These are phyloP conservation scores for Girardinichthys multiradiatus DNA, from an alignment of 2,113 vertebrate species.

Conservation along the genomic window DNA sequence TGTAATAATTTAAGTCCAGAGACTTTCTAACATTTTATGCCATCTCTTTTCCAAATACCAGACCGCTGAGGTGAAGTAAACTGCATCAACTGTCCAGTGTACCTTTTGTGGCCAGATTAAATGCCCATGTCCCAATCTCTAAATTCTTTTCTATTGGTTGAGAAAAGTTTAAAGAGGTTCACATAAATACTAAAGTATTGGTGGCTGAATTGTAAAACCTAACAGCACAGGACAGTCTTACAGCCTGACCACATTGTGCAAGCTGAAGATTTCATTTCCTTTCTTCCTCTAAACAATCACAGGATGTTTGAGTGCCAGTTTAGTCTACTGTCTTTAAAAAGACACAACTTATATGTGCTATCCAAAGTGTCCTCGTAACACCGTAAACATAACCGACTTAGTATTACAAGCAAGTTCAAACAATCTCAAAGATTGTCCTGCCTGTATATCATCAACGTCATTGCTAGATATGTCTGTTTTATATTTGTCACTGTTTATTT, in stretches of 20 bases:
- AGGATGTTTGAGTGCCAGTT: slow-evolving; percentile 1
- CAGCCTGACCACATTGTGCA: neutral
- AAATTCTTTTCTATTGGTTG: neutral
- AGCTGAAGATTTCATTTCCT: neutral
- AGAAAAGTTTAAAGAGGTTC: neutral
- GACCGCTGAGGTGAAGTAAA: neutral
- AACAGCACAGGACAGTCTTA: neutral
- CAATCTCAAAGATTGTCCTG: neutral
- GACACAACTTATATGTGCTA: neutral
- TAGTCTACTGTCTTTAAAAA: neutral
- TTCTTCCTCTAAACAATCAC: neutral
- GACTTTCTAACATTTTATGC: neutral
- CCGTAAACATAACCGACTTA: neutral
- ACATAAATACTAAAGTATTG: neutral
- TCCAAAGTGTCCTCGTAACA: neutral
- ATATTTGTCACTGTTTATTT: slow-evolving; percentile 5
- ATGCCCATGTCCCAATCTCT: neutral
- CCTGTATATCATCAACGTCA: neutral
- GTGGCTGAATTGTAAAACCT: neutral
- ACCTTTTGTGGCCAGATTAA: neutral
- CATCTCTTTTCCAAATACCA: neutral
- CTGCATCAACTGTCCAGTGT: neutral
- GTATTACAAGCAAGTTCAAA: neutral
- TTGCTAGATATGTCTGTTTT: slow-evolving; percentile 10
- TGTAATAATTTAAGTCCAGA: neutral